These are phyloP conservation scores for Tinea trinotella DNA, from an alignment of 2,888 invertebrate genomes.

Conservation along the genomic window DNA sequence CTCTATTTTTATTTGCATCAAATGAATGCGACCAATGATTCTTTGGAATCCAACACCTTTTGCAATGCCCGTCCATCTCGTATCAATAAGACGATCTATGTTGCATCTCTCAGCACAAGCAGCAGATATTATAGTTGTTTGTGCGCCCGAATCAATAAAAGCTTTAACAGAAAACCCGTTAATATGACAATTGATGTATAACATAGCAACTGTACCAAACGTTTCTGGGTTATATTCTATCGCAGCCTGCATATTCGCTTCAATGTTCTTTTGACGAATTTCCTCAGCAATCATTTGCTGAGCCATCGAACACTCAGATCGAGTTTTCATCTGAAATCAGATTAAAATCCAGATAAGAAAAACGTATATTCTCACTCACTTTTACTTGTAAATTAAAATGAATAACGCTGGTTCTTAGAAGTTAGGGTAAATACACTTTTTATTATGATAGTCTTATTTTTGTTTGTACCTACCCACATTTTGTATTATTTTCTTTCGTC, in stretches of 20 bases:
- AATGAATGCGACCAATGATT: constrained; percentile 96
- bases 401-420: too few relatives aligned
- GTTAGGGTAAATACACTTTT: too few relatives aligned
- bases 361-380: too few relatives aligned
- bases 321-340: too few relatives aligned
- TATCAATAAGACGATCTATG: constrained; percentile 91
- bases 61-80: constrained; percentile 95
- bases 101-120: constrained; percentile 95
- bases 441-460: too few relatives aligned
- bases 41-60: constrained; percentile 98
- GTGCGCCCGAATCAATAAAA: constrained; percentile 98
- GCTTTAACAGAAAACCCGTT: constrained; percentile 98
- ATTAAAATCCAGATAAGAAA: too few relatives aligned
- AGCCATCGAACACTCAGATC: too few relatives aligned
- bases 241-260: constrained; percentile 98
- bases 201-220: constrained; percentile 97
- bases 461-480: too few relatives aligned
- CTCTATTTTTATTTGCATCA: constrained; percentile 97
- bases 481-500: too few relatives aligned
- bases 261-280: constrained; percentile 95
- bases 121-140: constrained; percentile 98
- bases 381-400: too few relatives aligned
- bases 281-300: constrained; percentile 96
- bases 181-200: constrained; percentile 96
- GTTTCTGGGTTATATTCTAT: constrained; percentile 99